Evolutionary conservation across 2,113 vertebrate genomes (phyloP).

Genomic region (Procavia capensis): DNA sequence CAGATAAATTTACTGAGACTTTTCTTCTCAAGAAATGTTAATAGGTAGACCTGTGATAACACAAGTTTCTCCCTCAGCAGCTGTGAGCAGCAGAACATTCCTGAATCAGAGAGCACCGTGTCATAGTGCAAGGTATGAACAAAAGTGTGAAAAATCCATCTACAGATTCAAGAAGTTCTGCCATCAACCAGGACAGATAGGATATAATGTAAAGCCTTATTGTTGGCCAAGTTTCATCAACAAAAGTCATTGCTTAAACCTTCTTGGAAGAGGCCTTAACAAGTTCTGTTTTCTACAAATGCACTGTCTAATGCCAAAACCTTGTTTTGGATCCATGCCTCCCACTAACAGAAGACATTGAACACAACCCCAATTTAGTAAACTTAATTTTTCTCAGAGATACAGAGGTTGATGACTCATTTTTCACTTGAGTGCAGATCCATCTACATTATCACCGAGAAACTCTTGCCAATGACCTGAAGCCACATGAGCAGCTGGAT

Average conservation of each 20-base stretch:
- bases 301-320: neutral
- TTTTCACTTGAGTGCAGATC: conserved; percentile 19
- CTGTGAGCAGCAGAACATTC: neutral
- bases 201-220: neutral
- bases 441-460: neutral
- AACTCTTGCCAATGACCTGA: conserved; percentile 40
- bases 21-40: neutral
- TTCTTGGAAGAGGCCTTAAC: neutral
- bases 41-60: neutral
- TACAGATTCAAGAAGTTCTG: neutral
- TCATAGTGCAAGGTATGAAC: neutral
- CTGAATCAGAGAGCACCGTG: neutral
- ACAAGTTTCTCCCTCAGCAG: neutral
- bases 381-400: conserved; percentile 38
- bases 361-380: neutral
- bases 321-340: conserved; percentile 22
- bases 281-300: neutral
- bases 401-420: neutral
- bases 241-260: neutral
- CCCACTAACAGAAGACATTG: neutral
- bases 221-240: neutral
- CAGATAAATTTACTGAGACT: neutral
- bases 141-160: neutral
- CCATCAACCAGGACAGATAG: neutral
- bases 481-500: neutral